phyloP scores from a whole-genome alignment of 1,140 invertebrate genomes.

The Andricus grossulariae region DNA sequence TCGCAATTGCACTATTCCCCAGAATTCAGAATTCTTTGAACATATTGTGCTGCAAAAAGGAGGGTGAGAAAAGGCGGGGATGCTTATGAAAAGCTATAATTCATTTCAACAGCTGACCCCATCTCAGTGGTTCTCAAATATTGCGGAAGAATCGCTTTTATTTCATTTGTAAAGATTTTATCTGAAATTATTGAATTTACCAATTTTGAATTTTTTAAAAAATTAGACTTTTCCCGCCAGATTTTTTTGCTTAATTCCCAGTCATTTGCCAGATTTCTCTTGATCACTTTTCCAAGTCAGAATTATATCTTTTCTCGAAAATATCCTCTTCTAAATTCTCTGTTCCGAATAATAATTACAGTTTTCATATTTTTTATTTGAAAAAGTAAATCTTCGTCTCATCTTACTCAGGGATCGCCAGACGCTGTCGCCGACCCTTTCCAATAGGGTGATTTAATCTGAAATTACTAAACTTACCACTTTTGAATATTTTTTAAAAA shows the following conservation, averaged over 20 bases:
- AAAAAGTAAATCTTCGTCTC: too few species aligned
- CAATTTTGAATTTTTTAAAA: not conserved
- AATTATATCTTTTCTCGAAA: too few species aligned
- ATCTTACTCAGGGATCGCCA: too few species aligned
- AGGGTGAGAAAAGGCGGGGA: slow-evolving; percentile 48
- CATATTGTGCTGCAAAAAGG: slow-evolving; percentile 54
- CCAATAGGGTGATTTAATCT: too few species aligned
- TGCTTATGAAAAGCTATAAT: slow-evolving; percentile 64
- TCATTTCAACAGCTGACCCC: slow-evolving; percentile 55
- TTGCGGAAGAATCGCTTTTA: slow-evolving; percentile 32
- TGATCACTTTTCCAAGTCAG: too few species aligned
- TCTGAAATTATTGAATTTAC: not conserved
- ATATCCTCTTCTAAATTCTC: too few species aligned
- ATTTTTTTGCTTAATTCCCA: too few species aligned
- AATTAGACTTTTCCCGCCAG: too few species aligned
- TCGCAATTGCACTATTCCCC: slow-evolving; percentile 44
- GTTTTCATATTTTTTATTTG: too few species aligned
- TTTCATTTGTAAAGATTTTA: not conserved
- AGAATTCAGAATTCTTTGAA: slow-evolving; percentile 52
- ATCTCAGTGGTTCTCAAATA: slow-evolving; percentile 46
- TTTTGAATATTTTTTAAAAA: not conserved
- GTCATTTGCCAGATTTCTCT: too few species aligned
- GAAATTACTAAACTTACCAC: not conserved
- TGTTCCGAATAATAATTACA: too few species aligned
- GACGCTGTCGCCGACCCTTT: too few species aligned